Conservation (phyloP, 2,113 vertebrate genomes). For the Calidris pugnax region DNA sequence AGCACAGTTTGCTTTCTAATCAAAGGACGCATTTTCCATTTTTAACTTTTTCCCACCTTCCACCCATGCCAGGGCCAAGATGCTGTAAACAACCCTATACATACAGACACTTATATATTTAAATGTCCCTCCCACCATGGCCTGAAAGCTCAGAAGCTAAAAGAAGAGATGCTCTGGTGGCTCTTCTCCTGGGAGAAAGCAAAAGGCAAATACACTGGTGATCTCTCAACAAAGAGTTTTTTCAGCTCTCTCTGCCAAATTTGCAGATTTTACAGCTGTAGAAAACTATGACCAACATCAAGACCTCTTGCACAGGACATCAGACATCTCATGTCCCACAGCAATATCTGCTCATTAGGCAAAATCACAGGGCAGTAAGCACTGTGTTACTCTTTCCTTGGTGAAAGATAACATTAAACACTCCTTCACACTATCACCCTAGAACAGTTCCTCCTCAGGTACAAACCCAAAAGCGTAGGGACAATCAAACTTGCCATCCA, state of each 20-base stretch:
- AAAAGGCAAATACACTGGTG: background rate
- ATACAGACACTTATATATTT: background rate
- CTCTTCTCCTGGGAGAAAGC: background rate
- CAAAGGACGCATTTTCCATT: background rate
- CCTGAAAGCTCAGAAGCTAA: background rate
- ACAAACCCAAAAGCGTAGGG: background rate
- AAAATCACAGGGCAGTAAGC: background rate
- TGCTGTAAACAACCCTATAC: background rate
- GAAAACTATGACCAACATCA: background rate
- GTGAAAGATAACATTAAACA: background rate
- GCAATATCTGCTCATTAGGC: background rate
- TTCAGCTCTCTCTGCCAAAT: background rate
- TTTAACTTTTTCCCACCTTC: background rate
- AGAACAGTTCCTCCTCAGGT: background rate
- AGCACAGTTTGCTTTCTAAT: background rate
- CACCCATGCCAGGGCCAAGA: background rate
- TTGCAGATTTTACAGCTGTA: background rate
- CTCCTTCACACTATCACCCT: background rate
- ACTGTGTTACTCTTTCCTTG: accelerated
- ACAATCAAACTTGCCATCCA: background rate
- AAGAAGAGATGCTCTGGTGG: background rate
- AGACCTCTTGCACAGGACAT: background rate
- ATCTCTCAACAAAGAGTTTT: background rate
- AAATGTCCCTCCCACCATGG: background rate
- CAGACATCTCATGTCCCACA: background rate